phyloP scores from a whole-genome alignment of 2,797 vertebrate species.

The Enteromius anoplus region DNA sequence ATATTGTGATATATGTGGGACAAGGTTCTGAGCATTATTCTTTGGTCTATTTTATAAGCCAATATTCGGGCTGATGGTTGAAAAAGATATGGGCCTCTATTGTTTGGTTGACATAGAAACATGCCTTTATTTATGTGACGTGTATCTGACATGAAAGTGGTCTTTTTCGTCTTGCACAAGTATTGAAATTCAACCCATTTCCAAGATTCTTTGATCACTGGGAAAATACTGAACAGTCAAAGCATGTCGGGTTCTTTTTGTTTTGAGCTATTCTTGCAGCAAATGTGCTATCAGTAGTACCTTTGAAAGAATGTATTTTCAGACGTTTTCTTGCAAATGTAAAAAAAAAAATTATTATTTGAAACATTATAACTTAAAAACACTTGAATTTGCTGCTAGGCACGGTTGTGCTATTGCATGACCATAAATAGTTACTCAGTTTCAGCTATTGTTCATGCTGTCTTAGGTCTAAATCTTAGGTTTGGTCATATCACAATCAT shows the following conservation, averaged over 20 bases:
- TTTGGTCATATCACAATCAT: neutral
- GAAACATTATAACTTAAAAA: neutral
- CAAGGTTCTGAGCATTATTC: conserved; percentile 58
- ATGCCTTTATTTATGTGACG: conserved; percentile 67
- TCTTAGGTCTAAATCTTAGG: no score
- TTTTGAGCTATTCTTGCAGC: conserved; percentile 67
- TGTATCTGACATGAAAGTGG: conserved; percentile 71
- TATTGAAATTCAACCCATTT: conserved; percentile 75
- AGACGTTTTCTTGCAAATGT: neutral
- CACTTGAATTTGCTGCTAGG: neutral
- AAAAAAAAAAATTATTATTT: neutral
- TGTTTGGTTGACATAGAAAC: conserved; percentile 67
- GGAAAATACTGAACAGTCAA: conserved; percentile 71
- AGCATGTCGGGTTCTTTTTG: conserved; percentile 80
- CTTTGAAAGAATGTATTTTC: conserved; percentile 60
- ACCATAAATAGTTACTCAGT: neutral
- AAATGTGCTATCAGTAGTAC: conserved; percentile 54
- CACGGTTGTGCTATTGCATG: neutral
- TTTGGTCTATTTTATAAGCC: conserved; percentile 51
- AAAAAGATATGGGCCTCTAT: conserved; percentile 64
- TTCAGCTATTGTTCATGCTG: neutral
- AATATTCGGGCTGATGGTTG: conserved; percentile 63
- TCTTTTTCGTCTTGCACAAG: conserved; percentile 65
- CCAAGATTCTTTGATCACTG: conserved; percentile 76
- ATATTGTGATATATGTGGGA: conserved; percentile 68